Evolutionary conservation across 2,888 invertebrate genomes (phyloP).

Genomic region (Eupithecia inturbata): DNA sequence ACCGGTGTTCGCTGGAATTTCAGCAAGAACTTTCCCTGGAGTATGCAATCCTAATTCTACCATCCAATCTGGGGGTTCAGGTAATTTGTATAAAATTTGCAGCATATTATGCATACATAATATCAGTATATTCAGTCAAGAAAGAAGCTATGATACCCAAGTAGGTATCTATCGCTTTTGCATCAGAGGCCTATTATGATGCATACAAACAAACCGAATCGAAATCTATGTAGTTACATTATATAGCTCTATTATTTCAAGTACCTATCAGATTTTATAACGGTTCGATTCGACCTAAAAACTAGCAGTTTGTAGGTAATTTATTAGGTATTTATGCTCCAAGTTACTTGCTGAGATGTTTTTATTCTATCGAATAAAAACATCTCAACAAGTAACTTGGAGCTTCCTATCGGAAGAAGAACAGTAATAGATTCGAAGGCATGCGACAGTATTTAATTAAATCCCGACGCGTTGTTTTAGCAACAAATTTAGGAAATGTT

Average conservation of each 20-base stretch:
- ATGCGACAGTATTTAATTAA: constrained; percentile 69
- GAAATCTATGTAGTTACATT: not conserved
- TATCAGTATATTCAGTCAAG: not conserved
- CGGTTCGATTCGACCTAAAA: no score
- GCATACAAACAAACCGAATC: not conserved
- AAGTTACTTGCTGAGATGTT: not conserved
- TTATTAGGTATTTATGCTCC: not conserved
- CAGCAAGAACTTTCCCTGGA: constrained; percentile 58
- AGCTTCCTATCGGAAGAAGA: constrained; percentile 16
- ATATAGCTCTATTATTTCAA: not conserved
- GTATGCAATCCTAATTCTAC: constrained; percentile 59
- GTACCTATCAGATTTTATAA: not conserved
- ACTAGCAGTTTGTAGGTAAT: not conserved
- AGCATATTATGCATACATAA: not conserved
- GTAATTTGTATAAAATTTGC: constrained; percentile 16
- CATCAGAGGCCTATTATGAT: not conserved
- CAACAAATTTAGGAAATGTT: no score
- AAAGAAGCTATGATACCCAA: not conserved
- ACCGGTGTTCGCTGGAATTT: constrained; percentile 66
- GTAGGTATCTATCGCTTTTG: not conserved
- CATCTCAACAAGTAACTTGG: not conserved
- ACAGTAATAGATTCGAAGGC: constrained; percentile 50
- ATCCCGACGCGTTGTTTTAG: constrained; percentile 66
- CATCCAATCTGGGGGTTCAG: constrained; percentile 45
- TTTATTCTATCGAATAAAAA: not conserved